Evolutionary conservation across 2,888 invertebrate genomes (phyloP), one percentile per base, ranked within the genome.

Genomic region (Pediacus dermestoides): DNA sequence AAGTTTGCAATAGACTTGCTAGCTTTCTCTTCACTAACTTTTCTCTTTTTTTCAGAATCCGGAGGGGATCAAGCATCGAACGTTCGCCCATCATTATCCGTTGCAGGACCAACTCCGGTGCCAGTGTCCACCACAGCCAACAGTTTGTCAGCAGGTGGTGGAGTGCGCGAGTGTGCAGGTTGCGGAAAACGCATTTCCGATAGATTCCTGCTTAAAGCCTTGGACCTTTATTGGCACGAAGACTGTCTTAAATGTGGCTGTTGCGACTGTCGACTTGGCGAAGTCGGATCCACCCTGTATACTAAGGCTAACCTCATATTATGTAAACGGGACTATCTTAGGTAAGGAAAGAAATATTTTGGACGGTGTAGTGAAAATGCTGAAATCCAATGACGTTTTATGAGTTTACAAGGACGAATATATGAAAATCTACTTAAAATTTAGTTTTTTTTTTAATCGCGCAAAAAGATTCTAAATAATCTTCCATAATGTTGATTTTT

Each of bases 151-250:
- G 44, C 61, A 1, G 68, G 73, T 9, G 57, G 64, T n/a, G 62
- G 63, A 18, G 70, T 70, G 12, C 75, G 82, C 55, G 81, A 87
- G 50, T 91, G 90, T 64, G 86, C 88, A 3, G 88, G 88, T 30
- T 91, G 91, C 62, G 86, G 88, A 44, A 89, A 89, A 70, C 76
- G 82, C 51, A 92, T 92, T 68, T 84, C 83, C 2, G 90, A 89
- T 27, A 31, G 53, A 27, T 87, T 77, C 68, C 77, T 91, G 27
- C 76, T 91, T 53, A 88, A 86, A 64, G 91, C 91, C 0, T 74
- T 92, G 71, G 91, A 92, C 66, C 76, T 89, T 65, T 88, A 81
- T 71, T 93, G 93, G 92, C 93, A 93, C 72, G 92, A 93, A 58
- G 92, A 92, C 71, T 92, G 92, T 61, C 77, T 93, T 48, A 92